These are phyloP conservation scores for Hypercompe scribonia DNA, from an alignment of 2,888 invertebrate species.

Conservation along the genomic window DNA sequence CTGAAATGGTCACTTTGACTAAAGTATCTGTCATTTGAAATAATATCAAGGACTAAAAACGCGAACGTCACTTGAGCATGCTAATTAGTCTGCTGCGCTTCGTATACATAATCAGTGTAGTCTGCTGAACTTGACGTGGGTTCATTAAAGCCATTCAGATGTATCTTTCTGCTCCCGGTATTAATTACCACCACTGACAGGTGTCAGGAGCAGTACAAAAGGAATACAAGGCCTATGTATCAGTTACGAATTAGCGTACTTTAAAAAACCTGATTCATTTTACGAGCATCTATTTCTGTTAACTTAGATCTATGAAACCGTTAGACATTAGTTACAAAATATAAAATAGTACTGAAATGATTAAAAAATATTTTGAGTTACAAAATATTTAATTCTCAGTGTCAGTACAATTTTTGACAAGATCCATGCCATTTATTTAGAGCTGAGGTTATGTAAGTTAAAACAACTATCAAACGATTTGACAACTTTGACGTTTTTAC, in stretches of 20 bases:
- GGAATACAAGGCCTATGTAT: background rate
- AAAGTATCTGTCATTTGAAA: constrained; percentile 75
- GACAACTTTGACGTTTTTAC: background rate
- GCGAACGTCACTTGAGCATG: constrained; percentile 49
- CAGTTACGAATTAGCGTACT: background rate
- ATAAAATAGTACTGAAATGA: no score
- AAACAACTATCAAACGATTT: background rate
- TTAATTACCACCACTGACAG: constrained; percentile 37
- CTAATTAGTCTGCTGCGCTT: constrained; percentile 46
- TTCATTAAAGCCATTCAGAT: constrained; percentile 42
- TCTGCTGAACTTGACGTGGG: constrained; percentile 36
- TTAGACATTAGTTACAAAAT: no score
- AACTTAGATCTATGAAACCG: no score
- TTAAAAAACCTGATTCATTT: background rate
- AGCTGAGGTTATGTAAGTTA: background rate
- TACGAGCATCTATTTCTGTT: background rate
- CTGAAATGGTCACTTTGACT: constrained; percentile 75
- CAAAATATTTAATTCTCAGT: background rate
- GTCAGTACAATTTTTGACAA: background rate
- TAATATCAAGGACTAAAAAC: constrained; percentile 58
- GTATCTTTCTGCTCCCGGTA: constrained; percentile 26
- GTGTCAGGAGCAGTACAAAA: constrained; percentile 8
- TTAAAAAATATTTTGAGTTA: no score
- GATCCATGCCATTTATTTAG: background rate
- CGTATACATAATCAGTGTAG: constrained; percentile 35